These are phyloP conservation scores for Protonibea diacanthus DNA, from an alignment of 2,797 vertebrate species.

Conservation along the genomic window DNA sequence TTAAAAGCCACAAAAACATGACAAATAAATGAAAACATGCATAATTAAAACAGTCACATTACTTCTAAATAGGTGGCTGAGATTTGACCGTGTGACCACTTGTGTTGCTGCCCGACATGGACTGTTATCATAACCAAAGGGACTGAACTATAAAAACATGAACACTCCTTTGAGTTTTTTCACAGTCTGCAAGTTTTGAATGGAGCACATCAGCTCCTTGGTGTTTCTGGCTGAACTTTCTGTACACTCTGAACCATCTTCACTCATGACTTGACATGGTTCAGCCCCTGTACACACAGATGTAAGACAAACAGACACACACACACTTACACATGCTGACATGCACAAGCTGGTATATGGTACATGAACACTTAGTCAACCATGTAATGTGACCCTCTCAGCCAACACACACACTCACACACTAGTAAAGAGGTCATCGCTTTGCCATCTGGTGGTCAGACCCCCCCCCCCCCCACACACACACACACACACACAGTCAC, in stretches of 20 bases:
- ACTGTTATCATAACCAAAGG: background rate
- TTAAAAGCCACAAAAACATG: background rate
- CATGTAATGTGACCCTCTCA: conserved; percentile 70
- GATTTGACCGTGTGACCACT: background rate
- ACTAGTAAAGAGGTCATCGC: conserved; percentile 72
- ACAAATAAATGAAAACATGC: background rate
- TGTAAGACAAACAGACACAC: conserved; percentile 43
- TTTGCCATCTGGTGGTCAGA: conserved; percentile 72
- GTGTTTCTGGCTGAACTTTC: conserved; percentile 10
- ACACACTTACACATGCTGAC: conserved; percentile 52
- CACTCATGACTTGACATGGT: conserved; percentile 21
- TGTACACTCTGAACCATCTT: conserved; percentile 5
- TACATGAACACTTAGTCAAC: conserved; percentile 74
- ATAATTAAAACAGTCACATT: background rate
- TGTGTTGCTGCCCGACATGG: background rate
- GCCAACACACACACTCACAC: conserved; percentile 49
- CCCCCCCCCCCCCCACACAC: conserved; percentile 25
- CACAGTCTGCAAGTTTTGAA: conserved; percentile 10
- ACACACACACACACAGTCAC: conserved; percentile 23
- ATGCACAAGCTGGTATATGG: conserved; percentile 68
- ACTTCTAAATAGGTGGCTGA: background rate
- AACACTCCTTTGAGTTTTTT: background rate
- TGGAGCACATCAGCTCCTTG: background rate
- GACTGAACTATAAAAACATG: background rate
- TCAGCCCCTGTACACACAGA: conserved; percentile 34